A percentile compares a stretch with the other conserved stretches of the same genome.
These are phyloP conservation scores for Lindbergichthys nudifrons DNA, from an alignment of 2,797 vertebrate species.

Conservation along the genomic window DNA sequence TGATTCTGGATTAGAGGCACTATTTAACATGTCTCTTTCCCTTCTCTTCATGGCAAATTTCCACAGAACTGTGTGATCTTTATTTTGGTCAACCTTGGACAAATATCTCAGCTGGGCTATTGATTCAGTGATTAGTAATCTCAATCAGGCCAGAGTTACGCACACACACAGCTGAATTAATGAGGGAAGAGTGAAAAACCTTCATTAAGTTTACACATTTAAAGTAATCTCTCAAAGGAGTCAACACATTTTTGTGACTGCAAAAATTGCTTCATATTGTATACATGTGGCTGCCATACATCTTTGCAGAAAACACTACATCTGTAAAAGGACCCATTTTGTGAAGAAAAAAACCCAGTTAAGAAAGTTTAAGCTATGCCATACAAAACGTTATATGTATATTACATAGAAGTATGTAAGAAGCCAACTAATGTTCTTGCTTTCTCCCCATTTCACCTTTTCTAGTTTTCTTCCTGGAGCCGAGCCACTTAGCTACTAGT, in stretches of 20 bases:
- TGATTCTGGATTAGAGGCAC: constrained; percentile 62
- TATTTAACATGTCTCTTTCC: constrained; percentile 53
- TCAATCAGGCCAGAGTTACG: neutral
- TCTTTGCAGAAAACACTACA: constrained; percentile 10
- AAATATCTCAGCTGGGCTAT: constrained; percentile 18
- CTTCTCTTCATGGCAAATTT: constrained; percentile 56
- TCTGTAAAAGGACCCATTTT: neutral
- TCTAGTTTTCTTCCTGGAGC: neutral
- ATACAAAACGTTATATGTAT: neutral
- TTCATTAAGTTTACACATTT: neutral
- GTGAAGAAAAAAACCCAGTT: neutral
- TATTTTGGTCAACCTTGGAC: constrained; percentile 30
- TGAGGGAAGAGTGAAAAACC: constrained; percentile 10
- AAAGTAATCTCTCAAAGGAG: neutral
- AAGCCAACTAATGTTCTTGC: neutral
- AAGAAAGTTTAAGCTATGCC: neutral
- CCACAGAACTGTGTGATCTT: constrained; percentile 44
- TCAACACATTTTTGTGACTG: neutral
- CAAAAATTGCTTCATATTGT: neutral
- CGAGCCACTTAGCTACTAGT: neutral
- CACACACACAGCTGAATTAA: constrained; percentile 4
- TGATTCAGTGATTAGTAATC: constrained; percentile 31
- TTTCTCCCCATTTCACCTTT: neutral
- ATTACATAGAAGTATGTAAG: neutral
- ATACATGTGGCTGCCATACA: neutral